phyloP scores from a whole-genome alignment of 2,797 vertebrate genomes.

The Enteromius anoplus region DNA sequence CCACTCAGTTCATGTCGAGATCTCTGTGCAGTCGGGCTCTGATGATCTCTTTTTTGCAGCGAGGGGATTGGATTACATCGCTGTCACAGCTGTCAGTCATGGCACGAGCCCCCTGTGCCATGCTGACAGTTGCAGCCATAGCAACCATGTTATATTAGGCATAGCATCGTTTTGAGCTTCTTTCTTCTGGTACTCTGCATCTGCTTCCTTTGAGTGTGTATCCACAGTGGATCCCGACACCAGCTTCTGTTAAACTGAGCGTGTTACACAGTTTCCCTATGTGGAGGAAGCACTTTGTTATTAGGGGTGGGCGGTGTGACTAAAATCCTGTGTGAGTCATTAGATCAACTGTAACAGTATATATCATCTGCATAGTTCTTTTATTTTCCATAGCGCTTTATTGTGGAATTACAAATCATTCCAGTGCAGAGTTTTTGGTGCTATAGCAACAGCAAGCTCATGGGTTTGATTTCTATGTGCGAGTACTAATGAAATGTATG shows the following conservation, averaged over 20 bases:
- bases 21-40: conserved; percentile 59
- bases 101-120: conserved; percentile 56
- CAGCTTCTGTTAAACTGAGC: conserved; percentile 27
- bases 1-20: conserved; percentile 38
- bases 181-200: conserved; percentile 21
- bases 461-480: neutral
- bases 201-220: conserved; percentile 13
- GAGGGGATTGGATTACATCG: conserved; percentile 69
- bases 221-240: conserved; percentile 20
- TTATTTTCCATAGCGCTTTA: neutral
- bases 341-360: neutral
- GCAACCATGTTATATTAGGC: conserved; percentile 68
- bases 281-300: conserved; percentile 46
- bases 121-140: conserved; percentile 71
- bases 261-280: conserved; percentile 26
- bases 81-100: conserved; percentile 73
- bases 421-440: neutral
- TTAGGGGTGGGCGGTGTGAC: conserved; percentile 1
- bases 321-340: conserved; percentile 1
- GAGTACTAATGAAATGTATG: neutral
- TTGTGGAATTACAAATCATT: neutral
- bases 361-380: neutral
- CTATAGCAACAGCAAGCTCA: conserved; percentile 13
- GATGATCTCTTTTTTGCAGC: conserved; percentile 56
- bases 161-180: conserved; percentile 49